phyloP scores from a whole-genome alignment of 2,113 vertebrate genomes.

The Scartelaos histophorus region DNA sequence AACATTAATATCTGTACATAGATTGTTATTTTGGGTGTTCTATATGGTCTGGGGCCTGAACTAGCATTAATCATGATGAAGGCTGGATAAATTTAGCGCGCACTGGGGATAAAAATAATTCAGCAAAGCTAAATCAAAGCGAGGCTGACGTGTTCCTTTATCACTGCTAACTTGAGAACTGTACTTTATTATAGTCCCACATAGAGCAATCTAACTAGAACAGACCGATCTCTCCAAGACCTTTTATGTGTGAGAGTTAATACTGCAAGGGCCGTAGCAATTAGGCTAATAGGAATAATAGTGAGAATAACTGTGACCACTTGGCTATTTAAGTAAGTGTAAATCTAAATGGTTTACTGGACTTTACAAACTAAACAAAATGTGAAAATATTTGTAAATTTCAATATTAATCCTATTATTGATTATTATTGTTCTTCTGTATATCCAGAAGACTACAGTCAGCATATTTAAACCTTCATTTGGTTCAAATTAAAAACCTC shows the following conservation, averaged over 20 bases:
- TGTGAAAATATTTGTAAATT: too few relatives aligned
- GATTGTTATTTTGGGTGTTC: constrained; percentile 6
- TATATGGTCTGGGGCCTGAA: background rate
- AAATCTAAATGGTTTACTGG: too few relatives aligned
- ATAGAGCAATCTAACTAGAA: background rate
- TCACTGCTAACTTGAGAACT: background rate
- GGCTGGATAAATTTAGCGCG: constrained; percentile 8
- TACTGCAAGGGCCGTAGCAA: background rate
- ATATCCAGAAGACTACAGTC: too few relatives aligned
- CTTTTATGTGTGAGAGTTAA: background rate
- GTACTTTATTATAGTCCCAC: constrained; percentile 7
- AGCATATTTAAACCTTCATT: too few relatives aligned
- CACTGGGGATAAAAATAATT: constrained; percentile 14
- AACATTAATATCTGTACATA: constrained; percentile 8
- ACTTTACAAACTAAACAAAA: too few relatives aligned
- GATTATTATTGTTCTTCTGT: too few relatives aligned
- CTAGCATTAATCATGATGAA: constrained; percentile 6
- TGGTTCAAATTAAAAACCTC: too few relatives aligned
- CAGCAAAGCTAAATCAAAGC: constrained; percentile 8
- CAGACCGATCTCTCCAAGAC: background rate
- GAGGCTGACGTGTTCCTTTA: constrained; percentile 1
- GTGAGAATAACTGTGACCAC: background rate
- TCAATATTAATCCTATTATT: too few relatives aligned
- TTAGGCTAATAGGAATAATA: background rate
- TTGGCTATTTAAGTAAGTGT: too few relatives aligned